Conservation (phyloP, 2,113 vertebrate species). For the Potamarius usumacintae region DNA sequence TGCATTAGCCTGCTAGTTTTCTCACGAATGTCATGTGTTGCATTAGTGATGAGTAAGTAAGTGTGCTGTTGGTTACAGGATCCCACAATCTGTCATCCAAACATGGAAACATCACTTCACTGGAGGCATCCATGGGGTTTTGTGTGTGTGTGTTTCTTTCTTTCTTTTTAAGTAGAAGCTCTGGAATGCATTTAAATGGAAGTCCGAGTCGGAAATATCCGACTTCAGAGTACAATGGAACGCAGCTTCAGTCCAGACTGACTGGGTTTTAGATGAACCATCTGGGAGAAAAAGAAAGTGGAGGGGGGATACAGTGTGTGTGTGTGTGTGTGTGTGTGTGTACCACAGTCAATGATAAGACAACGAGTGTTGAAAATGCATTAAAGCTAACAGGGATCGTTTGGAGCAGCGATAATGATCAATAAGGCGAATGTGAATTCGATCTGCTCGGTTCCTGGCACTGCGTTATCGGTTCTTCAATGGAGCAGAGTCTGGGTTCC, state of each 20-base stretch:
- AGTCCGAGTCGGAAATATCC: background rate
- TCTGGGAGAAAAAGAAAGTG: background rate
- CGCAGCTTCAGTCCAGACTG: background rate
- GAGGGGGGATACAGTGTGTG: background rate
- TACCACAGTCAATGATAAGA: background rate
- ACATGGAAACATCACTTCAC: background rate
- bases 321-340: background rate
- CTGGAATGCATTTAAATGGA: background rate
- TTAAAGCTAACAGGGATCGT: background rate
- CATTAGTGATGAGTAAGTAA: too few species aligned
- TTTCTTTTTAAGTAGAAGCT: background rate
- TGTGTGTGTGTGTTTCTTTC: background rate
- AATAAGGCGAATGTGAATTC: background rate
- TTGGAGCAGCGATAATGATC: too few species aligned
- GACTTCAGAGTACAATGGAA: background rate
- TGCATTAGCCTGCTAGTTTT: background rate
- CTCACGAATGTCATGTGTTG: too few species aligned
- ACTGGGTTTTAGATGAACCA: conserved; percentile 6
- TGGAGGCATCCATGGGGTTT: background rate
- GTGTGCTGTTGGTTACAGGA: background rate
- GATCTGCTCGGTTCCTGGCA: background rate
- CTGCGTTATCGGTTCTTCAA: background rate
- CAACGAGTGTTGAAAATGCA: background rate
- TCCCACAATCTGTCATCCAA: background rate
- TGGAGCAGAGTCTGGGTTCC: conserved; percentile 2